Evolutionary conservation across 2,888 invertebrate species (phyloP), one percentile per base, ranked within the genome.

Genomic region (Tethea ocularis): DNA sequence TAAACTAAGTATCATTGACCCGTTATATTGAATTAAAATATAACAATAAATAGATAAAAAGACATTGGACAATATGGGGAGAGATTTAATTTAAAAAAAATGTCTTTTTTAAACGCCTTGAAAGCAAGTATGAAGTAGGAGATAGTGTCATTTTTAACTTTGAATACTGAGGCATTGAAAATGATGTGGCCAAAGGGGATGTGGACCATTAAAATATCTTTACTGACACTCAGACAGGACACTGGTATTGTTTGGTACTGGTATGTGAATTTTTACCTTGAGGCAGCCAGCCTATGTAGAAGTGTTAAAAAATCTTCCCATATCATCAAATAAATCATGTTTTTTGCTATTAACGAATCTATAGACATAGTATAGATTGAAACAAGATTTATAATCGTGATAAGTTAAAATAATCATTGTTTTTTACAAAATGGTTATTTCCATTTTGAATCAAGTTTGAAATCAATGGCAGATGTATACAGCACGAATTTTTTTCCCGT

Each of bases 1-100:
- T 77, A 71, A 63, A 77, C 77, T 84, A 85, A 84, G 82, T 85
- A 87, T 77, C 78, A 64, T 74, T 68, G 72, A 87, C 83, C 83
- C 81, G 84, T 78, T 75, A 74, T 67, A 74, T 71, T 71, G 68
- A 63, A 64, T 59, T 66, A 68, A 66, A 75, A 69, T 75, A 78
- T 72, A 77, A 75, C 74, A 70, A 69, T 67, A 57, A 57, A 62
- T 55, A 53, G 17, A 33, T 51, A 36, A 38, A 41, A 41, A 57
- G 60, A 58, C 57, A 56, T 20, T 20, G 0, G 20, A 46, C 20
- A 8, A 46, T 46, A 46, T 46, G 46, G 46, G 46, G 20, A 46
- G 46, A 20, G 46, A 46, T 20, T 46, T 41, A 2, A 6, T 15
- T 20, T 2, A 8, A n/a, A 20, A 7, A 8, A 17, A 41, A 41